Evolutionary conservation across 92 coral and sea anemone species (phyloP).

Genomic region (Porites lobata): DNA sequence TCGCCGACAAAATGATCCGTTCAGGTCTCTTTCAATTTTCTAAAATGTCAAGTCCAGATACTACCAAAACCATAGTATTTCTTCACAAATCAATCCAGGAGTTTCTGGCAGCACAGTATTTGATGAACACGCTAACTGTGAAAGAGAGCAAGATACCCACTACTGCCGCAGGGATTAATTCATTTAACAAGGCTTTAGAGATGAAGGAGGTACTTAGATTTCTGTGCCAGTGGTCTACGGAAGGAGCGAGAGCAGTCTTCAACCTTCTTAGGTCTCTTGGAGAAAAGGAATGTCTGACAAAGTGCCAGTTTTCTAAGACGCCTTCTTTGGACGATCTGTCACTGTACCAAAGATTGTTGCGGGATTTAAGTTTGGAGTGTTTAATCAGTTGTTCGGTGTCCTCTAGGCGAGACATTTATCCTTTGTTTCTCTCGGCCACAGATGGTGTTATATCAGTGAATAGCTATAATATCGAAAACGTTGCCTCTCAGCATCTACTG

Average conservation of each 20-base stretch:
- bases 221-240: conserved; percentile 12
- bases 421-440: conserved; percentile 1
- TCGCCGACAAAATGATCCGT: background rate
- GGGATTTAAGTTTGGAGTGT: conserved; percentile 14
- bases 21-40: conserved; percentile 17
- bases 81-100: conserved; percentile 27
- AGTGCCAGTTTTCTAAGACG: conserved; percentile 14
- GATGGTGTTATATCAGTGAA: conserved; percentile 14
- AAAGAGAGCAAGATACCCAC: background rate
- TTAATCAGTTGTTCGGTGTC: conserved; percentile 12
- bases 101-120: conserved; percentile 6
- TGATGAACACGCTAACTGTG: background rate
- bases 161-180: background rate
- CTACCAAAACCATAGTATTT: background rate
- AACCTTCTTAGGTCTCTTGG: conserved; percentile 5
- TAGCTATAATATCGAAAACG: background rate
- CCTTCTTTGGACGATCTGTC: conserved; percentile 27
- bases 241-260: conserved; percentile 29
- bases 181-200: conserved; percentile 7
- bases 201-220: conserved; percentile 19
- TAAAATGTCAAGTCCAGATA: background rate
- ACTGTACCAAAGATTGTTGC: conserved; percentile 1
- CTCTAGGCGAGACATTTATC: background rate
- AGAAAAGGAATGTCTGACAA: background rate
- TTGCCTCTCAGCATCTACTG: conserved; percentile 13